Percentiles rank a stretch among this genome's conserved stretches.
These are phyloP conservation scores for Megaleporinus macrocephalus DNA, from an alignment of 2,113 vertebrate species.

Conservation along the genomic window DNA sequence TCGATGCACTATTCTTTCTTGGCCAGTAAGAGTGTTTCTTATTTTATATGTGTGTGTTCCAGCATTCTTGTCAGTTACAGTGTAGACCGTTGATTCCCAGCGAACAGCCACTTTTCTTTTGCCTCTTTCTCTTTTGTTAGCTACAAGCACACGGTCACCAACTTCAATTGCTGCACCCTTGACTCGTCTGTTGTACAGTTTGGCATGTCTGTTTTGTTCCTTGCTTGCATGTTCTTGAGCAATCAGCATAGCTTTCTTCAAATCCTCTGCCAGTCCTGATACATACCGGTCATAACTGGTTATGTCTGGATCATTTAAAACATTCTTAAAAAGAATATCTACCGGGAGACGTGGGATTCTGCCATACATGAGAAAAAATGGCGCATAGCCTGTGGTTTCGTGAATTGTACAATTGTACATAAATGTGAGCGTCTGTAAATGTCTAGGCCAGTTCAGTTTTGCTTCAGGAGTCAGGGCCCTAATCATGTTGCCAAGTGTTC, in stretches of 20 bases:
- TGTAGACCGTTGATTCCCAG: slow-evolving; percentile 28
- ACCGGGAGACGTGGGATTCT: too few relatives aligned
- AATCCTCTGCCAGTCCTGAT: not conserved
- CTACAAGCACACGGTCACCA: slow-evolving; percentile 47
- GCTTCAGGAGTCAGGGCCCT: too few relatives aligned
- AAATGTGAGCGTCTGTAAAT: too few relatives aligned
- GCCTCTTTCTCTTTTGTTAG: slow-evolving; percentile 36
- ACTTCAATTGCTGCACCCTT: slow-evolving; percentile 15
- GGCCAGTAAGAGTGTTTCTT: not conserved
- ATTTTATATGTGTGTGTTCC: slow-evolving; percentile 34
- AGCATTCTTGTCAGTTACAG: slow-evolving; percentile 8
- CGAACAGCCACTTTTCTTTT: slow-evolving; percentile 22
- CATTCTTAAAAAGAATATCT: not conserved
- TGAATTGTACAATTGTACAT: too few relatives aligned
- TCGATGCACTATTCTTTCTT: slow-evolving; percentile 25
- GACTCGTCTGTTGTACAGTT: slow-evolving; percentile 52
- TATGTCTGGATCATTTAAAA: slow-evolving; percentile 20
- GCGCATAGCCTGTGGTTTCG: too few relatives aligned
- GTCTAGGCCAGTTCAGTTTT: too few relatives aligned
- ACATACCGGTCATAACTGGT: slow-evolving; percentile 52
- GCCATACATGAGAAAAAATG: too few relatives aligned
- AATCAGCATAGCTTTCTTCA: slow-evolving; percentile 32
- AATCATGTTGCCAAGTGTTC: too few relatives aligned
- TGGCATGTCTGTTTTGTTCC: slow-evolving; percentile 44
- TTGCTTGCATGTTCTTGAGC: slow-evolving; percentile 37